Evolutionary conservation across 2,888 invertebrate species (phyloP), one percentile per base, ranked within the genome.

Genomic region (Noctua janthe): DNA sequence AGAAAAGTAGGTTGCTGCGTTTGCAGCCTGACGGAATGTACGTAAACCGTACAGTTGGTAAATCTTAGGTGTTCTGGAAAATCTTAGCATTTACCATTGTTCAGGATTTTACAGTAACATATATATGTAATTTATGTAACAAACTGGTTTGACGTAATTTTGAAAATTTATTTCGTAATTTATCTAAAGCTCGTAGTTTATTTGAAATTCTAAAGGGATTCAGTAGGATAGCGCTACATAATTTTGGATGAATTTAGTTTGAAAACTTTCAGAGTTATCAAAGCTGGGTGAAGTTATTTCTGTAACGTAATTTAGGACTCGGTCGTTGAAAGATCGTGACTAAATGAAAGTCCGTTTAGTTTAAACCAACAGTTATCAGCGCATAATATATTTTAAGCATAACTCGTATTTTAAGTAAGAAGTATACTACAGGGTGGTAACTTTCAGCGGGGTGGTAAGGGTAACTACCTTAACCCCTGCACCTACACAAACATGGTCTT

Each of bases 231-330:
- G 17, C 69, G 81, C 43, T 8, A 71, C 47, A 75, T 56, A 82
- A 84, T 87, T 75, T 73, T 70, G 74, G 54, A 75, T 84, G 74
- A 84, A 79, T 84, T 84, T 51, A 49, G 87, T 79, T 74, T 70
- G n/a, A 43, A 79, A 79, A 85, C 62, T 85, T 84, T 64, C 23
- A 29, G 64, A 87, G 83, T 74, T 80, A 66, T 87, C 62, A 84
- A 87, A 84, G 87, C 62, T 62, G 35, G 29, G 54, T 67, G 49
- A 74, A 87, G 71, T 87, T 78, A 78, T 83, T 87, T 71, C 66
- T 80, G 70, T 85, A 75, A 84, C 72, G 49, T 49, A 75, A 84
- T 84, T 84, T 70, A 35, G 59, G 13, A 66, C 49, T 39, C 64
- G 29, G 73, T 47, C 35, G 70, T 78, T 66, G 72, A 62, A 87